Evolutionary conservation across 2,797 vertebrate species (phyloP).

Genomic region (Scolopax rusticola): DNA sequence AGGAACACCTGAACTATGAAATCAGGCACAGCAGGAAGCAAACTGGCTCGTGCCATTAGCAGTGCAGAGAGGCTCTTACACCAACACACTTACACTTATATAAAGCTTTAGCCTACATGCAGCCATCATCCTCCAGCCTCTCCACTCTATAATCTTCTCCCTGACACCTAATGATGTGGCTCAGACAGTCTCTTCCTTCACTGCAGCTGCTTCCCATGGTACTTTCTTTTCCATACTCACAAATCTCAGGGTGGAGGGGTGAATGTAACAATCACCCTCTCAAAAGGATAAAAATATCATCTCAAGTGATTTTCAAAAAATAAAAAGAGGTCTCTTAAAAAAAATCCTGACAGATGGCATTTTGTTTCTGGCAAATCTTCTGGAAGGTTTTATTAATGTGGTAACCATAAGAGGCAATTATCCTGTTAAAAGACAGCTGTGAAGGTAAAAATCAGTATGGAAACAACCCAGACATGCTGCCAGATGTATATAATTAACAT

Average conservation of each 20-base stretch:
- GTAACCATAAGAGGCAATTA: neutral
- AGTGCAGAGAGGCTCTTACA: neutral
- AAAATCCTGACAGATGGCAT: neutral
- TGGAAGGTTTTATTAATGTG: neutral
- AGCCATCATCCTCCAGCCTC: neutral
- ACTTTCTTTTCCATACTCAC: neutral
- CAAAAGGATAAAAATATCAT: neutral
- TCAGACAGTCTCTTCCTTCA: neutral
- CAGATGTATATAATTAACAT: neutral
- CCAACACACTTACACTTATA: neutral
- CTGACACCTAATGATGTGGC: neutral
- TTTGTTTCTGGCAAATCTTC: neutral
- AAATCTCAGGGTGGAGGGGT: neutral
- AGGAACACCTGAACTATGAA: neutral
- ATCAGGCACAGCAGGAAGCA: constrained; percentile 10
- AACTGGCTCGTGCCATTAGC: neutral
- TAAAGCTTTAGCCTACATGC: neutral
- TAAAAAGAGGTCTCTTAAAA: neutral
- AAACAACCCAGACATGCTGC: neutral
- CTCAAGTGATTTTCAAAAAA: neutral
- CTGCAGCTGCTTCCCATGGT: neutral
- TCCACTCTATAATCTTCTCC: neutral
- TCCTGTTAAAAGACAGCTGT: neutral
- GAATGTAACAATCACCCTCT: neutral
- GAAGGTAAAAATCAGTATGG: constrained; percentile 20